phyloP scores from a whole-genome alignment of 2,888 invertebrate genomes.

The Heliconius ismenius region DNA sequence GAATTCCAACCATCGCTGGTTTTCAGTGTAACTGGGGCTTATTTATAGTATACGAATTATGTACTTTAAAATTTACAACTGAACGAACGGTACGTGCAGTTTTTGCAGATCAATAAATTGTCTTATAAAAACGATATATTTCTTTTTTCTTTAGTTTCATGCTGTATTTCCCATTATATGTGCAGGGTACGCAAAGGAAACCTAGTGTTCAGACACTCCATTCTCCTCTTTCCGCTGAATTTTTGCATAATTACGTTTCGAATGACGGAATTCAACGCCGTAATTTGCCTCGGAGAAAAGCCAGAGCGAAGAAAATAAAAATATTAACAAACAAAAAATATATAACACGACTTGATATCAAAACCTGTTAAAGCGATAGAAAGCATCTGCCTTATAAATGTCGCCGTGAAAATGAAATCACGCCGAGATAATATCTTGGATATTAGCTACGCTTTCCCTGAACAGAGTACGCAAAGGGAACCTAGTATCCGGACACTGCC shows the following conservation, averaged over 20 bases:
- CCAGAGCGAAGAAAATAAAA: too few species aligned
- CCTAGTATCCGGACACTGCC: too few species aligned
- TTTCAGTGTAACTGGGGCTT: constrained; percentile 1
- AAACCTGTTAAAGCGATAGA: constrained; percentile 43
- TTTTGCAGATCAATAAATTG: constrained; percentile 4
- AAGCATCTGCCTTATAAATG: constrained; percentile 52
- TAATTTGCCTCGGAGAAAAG: too few species aligned
- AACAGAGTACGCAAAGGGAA: too few species aligned
- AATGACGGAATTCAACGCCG: too few species aligned
- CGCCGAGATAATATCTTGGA: constrained; percentile 51
- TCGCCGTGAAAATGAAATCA: constrained; percentile 53
- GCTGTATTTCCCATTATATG: too few species aligned
- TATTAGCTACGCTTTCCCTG: constrained; percentile 45
- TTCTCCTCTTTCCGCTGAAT: too few species aligned
- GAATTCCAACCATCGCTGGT: background rate
- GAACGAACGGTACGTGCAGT: background rate
- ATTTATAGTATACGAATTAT: constrained; percentile 4
- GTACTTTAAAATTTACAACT: background rate
- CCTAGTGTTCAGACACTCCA: too few species aligned
- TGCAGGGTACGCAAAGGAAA: too few species aligned
- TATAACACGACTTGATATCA: constrained; percentile 14
- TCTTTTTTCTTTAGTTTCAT: too few species aligned
- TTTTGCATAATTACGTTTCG: too few species aligned
- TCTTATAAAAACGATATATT: background rate
- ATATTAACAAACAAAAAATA: background rate